These are phyloP conservation scores for Enteromius viviparus DNA, from an alignment of 2,797 vertebrate species.

Conservation along the genomic window DNA sequence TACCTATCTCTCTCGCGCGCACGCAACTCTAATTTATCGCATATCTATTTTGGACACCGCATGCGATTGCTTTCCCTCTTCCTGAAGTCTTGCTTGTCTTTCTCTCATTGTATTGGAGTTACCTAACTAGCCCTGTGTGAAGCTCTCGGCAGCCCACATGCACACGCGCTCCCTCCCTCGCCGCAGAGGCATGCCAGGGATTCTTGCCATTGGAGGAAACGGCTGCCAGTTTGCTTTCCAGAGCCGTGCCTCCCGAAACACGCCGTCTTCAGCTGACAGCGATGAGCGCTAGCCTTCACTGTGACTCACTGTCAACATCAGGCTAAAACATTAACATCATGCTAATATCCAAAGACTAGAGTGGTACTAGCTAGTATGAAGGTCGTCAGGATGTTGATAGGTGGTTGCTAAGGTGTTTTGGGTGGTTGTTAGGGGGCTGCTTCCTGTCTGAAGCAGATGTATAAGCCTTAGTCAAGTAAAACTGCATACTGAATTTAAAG, in stretches of 20 bases:
- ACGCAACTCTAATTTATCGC: conserved; percentile 42
- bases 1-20: not conserved
- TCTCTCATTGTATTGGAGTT: conserved; percentile 62
- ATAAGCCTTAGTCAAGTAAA: not conserved
- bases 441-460: not conserved
- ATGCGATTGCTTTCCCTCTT: conserved; percentile 17
- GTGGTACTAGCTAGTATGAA: not conserved
- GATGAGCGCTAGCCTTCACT: conserved; percentile 16
- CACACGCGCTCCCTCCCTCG: conserved; percentile 51
- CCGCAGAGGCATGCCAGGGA: conserved; percentile 38
- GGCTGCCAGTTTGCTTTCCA: conserved; percentile 51
- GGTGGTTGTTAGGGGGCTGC: not conserved
- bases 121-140: conserved; percentile 66
- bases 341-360: not conserved
- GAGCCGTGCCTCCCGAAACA: conserved; percentile 45
- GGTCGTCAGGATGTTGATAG: not conserved
- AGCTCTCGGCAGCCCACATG: conserved; percentile 66
- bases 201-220: conserved; percentile 59
- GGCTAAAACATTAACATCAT: not conserved
- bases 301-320: not conserved
- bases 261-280: conserved; percentile 42
- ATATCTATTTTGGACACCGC: conserved; percentile 47
- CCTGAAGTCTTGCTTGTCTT: conserved; percentile 36
- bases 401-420: not conserved
- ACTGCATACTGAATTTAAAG: not conserved